Percentiles rank a stretch among this genome's conserved stretches.
Conservation (phyloP, 2,888 invertebrate genomes). For the Trimorus sp. region DNA sequence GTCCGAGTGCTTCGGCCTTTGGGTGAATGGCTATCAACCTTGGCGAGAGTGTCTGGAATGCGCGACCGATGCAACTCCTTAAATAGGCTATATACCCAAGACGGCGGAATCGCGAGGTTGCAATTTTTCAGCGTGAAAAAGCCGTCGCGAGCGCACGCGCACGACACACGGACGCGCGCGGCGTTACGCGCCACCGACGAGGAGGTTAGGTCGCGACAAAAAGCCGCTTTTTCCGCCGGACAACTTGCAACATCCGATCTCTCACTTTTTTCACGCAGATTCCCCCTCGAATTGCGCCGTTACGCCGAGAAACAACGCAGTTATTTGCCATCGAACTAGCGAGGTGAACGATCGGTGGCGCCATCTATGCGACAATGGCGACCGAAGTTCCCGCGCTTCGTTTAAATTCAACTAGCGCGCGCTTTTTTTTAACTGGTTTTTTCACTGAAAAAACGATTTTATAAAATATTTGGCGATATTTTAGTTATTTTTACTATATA, state of each 20-base stretch:
- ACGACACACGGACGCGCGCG: slow-evolving; percentile 9
- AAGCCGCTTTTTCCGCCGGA: background rate
- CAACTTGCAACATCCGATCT: background rate
- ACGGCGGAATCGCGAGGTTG: slow-evolving; percentile 50
- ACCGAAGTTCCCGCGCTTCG: too few relatives aligned
- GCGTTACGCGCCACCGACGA: background rate
- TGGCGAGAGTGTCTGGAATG: slow-evolving; percentile 75
- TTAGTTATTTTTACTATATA: too few relatives aligned
- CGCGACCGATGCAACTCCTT: slow-evolving; percentile 72
- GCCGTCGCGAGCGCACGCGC: slow-evolving; percentile 23
- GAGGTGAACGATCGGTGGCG: too few relatives aligned
- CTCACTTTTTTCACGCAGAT: background rate
- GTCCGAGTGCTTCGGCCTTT: slow-evolving; percentile 73
- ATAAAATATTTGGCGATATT: too few relatives aligned
- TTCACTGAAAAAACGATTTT: too few relatives aligned
- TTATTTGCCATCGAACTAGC: background rate
- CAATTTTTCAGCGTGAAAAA: slow-evolving; percentile 50
- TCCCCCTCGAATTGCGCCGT: background rate
- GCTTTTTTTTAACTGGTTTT: too few relatives aligned
- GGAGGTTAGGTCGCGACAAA: slow-evolving; percentile 11
- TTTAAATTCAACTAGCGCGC: too few relatives aligned
- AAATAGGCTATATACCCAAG: slow-evolving; percentile 64
- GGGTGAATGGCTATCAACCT: slow-evolving; percentile 76
- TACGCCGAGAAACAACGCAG: background rate
- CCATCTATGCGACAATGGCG: too few relatives aligned